Evolutionary conservation across 1,140 invertebrate genomes (phyloP).

Genomic region (Mercenaria mercenaria): DNA sequence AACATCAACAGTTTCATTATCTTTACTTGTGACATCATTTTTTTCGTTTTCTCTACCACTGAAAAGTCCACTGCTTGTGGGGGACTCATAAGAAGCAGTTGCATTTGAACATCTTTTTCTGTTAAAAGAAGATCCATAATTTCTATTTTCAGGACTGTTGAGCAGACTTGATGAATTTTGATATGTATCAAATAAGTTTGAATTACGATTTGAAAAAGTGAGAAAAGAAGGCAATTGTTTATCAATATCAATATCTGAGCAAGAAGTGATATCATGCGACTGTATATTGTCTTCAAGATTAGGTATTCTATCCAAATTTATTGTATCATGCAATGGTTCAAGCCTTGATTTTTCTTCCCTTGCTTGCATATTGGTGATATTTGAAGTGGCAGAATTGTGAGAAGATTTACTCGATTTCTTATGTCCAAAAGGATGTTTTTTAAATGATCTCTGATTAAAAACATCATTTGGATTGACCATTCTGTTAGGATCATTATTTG

Average conservation of each 20-base stretch:
- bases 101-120: neutral
- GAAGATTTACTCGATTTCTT: conserved; percentile 47
- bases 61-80: conserved; percentile 9
- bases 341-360: neutral
- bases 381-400: neutral
- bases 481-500: conserved; percentile 40
- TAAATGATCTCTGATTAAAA: conserved; percentile 42
- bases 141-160: neutral
- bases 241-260: conserved; percentile 33
- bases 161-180: neutral
- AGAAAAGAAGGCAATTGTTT: conserved; percentile 45
- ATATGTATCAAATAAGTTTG: neutral
- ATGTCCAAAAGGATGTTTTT: conserved; percentile 63
- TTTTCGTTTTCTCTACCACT: neutral
- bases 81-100: conserved; percentile 2
- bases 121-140: no score
- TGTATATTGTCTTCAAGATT: conserved; percentile 50
- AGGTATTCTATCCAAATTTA: neutral
- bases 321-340: neutral
- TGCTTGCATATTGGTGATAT: neutral
- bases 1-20: conserved; percentile 23
- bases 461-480: conserved; percentile 46
- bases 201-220: conserved; percentile 13
- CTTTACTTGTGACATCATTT: neutral
- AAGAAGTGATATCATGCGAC: conserved; percentile 49